Percentiles rank a stretch among this genome's conserved stretches.
phyloP scores from a whole-genome alignment of 2,888 invertebrate species.

The Phengaris alcon region DNA sequence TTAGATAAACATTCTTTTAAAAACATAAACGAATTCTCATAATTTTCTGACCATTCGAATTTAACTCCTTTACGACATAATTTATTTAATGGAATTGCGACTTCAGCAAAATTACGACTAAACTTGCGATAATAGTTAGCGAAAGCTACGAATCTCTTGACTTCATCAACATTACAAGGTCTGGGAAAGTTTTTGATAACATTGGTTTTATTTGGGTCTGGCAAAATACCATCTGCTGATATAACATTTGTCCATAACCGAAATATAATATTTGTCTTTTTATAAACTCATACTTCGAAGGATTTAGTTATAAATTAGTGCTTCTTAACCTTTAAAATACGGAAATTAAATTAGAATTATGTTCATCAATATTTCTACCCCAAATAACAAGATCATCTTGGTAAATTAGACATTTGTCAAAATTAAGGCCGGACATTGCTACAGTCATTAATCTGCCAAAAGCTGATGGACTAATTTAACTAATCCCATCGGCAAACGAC shows the following conservation, averaged over 20 bases:
- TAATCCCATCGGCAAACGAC: not conserved
- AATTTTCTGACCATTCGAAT: too few species aligned
- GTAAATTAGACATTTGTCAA: too few species aligned
- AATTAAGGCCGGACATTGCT: too few species aligned
- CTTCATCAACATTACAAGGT: not conserved
- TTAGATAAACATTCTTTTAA: too few species aligned
- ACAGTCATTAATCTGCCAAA: too few species aligned
- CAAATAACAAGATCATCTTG: too few species aligned
- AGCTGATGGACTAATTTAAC: too few species aligned
- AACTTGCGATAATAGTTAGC: not conserved
- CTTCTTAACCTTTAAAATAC: not conserved
- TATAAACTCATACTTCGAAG: not conserved
- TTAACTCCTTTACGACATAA: not conserved
- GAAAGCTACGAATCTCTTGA: not conserved
- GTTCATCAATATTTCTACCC: too few species aligned
- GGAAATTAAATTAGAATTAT: not conserved
- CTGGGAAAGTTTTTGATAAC: not conserved
- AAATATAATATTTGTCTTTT: not conserved
- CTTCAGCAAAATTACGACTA: not conserved
- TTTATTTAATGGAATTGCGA: slow-evolving; percentile 14
- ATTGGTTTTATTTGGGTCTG: not conserved
- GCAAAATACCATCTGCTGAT: not conserved
- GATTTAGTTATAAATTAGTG: not conserved
- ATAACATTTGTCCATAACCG: not conserved
- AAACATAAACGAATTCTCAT: too few species aligned